Percentiles rank a stretch among this genome's conserved stretches.
These are phyloP conservation scores for Hecatera dysodea DNA, from an alignment of 2,888 invertebrate genomes.

Conservation along the genomic window DNA sequence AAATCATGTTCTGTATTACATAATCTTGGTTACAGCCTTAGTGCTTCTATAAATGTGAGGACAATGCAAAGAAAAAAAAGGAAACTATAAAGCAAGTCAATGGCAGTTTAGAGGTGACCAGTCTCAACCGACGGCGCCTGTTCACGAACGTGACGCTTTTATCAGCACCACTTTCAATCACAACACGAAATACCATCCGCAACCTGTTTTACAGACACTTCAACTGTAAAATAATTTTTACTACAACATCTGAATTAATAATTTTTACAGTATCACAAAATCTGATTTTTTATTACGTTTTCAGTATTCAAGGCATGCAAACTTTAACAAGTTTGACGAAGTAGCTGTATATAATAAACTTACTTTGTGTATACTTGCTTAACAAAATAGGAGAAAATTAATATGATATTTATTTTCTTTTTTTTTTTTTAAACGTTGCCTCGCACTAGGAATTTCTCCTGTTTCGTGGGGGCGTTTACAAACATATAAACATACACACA, in stretches of 20 bases:
- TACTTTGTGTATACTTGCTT: background rate
- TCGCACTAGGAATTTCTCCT: too few relatives aligned
- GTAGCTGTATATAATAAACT: slow-evolving; percentile 21
- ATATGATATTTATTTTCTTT: too few relatives aligned
- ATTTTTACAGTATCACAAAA: slow-evolving; percentile 66
- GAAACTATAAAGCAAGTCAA: too few relatives aligned
- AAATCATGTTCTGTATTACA: too few relatives aligned
- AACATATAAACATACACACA: too few relatives aligned
- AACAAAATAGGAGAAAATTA: background rate
- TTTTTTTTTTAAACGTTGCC: background rate
- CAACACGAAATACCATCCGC: slow-evolving; percentile 26
- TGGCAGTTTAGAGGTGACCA: too few relatives aligned
- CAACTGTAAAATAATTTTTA: slow-evolving; percentile 71
- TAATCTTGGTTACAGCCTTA: too few relatives aligned
- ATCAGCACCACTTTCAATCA: slow-evolving; percentile 16
- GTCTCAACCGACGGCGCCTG: too few relatives aligned
- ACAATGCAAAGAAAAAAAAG: too few relatives aligned
- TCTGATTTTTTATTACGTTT: slow-evolving; percentile 58
- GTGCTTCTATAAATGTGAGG: too few relatives aligned
- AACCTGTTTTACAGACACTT: slow-evolving; percentile 60
- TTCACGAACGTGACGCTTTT: too few relatives aligned
- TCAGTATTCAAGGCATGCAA: slow-evolving; percentile 43
- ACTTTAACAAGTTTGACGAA: slow-evolving; percentile 32
- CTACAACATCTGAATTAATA: slow-evolving; percentile 70
- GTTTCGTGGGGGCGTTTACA: too few relatives aligned